Base-by-base conservation (phyloP, 2,888 invertebrate genomes). In the Patella depressa region DNA sequence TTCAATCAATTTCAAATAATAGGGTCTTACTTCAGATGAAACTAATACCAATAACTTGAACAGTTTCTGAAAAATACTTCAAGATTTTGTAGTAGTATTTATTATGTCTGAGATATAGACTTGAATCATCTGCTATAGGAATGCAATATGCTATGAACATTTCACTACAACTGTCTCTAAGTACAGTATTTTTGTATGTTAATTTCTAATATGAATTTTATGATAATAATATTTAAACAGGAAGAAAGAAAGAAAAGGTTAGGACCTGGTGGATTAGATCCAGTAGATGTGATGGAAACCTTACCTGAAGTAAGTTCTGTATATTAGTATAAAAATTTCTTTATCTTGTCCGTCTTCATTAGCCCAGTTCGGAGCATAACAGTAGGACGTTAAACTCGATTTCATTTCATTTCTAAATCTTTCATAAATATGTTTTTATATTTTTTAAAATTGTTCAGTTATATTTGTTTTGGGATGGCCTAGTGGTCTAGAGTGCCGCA, bases 251-350 rank as follows among this genome's bases (percentile, higher is more conserved):
- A 96, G 88, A 95, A 95, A 75, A 93, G 98, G 55, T 93, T 98
- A 15, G 98, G 99, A 0, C 99, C 99, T 0, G 99, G 99, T n/a
- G 99, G 99, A 0, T 93, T 99, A 19, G 99, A 99, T 92, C 99
- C 99, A 0, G 94, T 96, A 5, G 99, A 99, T 93, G 99, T 99
- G 0, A 97, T 98, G 90, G 97, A 98, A 89, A 94, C 95, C 81
- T 93, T 99, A 78, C 99, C 99, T 80, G 95, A 96, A 92, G 96
- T 96, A 85, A 84, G 88, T 81, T 45, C 54, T 53, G 2, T 15
- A 53, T 53, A 15, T 71, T 15, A 17, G 17, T 53, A 71, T 78
- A 19, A 24, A n/a, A n/a, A 17, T 29, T 53, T 29, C 17, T 29
- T 17, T 5, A 15, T 78, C 71, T 29, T 19, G 9, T 24, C 4